Evolutionary conservation across 2,797 vertebrate species (phyloP), one percentile per base, ranked within the genome.

Genomic region (Anguilla marmorata): DNA sequence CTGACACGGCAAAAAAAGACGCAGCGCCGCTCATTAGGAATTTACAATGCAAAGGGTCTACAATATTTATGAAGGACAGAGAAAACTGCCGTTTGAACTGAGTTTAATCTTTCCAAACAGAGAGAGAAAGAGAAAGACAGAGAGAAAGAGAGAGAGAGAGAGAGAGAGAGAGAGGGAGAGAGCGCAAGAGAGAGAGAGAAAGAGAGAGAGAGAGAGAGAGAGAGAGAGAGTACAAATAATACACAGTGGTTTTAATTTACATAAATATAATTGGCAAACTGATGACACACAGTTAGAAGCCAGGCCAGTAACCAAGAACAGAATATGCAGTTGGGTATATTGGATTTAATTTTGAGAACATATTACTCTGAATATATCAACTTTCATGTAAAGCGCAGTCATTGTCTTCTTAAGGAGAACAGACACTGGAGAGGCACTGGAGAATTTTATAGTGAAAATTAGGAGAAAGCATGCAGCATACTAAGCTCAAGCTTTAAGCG

Each of bases 21-120:
- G 86, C 52, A 27, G 85, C 86, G 63, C 88, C 86, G 63, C 88
- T 90, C 86, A 92, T 91, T 90, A 90, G 87, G 89, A 90, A 92
- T 91, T 90, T 91, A 92, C 90, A 89, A 90, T 88, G 89, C 88
- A 90, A 89, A 89, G 87, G 85, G 85, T 87, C 86, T 92, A 85
- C 90, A 90, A 91, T 91, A 91, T 92, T 92, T 87, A 93, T 93
- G 89, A 93, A 91, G 90, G 91, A 58, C 86, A 88, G 87, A 83
- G 85, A 91, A 88, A 87, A 90, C 72, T 48, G 86, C 76, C 50
- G 74, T 85, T 88, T 86, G 76, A 88, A 89, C 85, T 9, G 41
- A 48, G 56, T 60, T 87, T 88, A 86, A 89, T 85, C 79, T 66
- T 69, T 72, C 84, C 27, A 74, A 6, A 33, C 37, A 56, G 16